Conservation (phyloP, 2,797 vertebrate species). For the Chaunax sp. region DNA sequence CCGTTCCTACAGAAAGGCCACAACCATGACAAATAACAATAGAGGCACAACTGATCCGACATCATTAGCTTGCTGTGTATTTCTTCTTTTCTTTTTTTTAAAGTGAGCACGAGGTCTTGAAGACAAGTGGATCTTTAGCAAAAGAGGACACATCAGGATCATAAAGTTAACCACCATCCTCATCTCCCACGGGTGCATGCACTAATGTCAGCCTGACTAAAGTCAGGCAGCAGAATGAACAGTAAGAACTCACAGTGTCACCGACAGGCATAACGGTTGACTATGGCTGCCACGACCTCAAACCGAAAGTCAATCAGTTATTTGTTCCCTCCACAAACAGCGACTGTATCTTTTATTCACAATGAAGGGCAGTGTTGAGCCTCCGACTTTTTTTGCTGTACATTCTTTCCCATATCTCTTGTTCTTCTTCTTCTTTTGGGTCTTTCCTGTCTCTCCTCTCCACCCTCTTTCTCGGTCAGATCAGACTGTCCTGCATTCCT, state of each 20-base stretch:
- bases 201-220: constrained; percentile 22
- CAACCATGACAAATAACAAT: neutral
- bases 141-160: neutral
- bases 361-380: constrained; percentile 52
- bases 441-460: constrained; percentile 57
- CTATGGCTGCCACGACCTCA: constrained; percentile 33
- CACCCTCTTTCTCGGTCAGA: constrained; percentile 63
- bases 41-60: neutral
- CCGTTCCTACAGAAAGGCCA: neutral
- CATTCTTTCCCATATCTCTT: constrained; percentile 35
- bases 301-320: constrained; percentile 55
- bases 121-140: neutral
- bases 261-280: constrained; percentile 29
- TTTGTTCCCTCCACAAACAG: constrained; percentile 68
- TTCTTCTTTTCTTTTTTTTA: too few species aligned
- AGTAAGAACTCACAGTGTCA: constrained; percentile 49
- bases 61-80: neutral
- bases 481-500: constrained; percentile 90
- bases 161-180: neutral
- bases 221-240: constrained; percentile 37
- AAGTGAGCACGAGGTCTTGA: neutral
- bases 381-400: constrained; percentile 24
- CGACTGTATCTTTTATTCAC: constrained; percentile 49
- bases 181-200: constrained; percentile 18
- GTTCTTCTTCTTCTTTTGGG: constrained; percentile 12